These are phyloP conservation scores for Hyposoter didymator DNA, from an alignment of 2,888 invertebrate genomes.

Conservation along the genomic window DNA sequence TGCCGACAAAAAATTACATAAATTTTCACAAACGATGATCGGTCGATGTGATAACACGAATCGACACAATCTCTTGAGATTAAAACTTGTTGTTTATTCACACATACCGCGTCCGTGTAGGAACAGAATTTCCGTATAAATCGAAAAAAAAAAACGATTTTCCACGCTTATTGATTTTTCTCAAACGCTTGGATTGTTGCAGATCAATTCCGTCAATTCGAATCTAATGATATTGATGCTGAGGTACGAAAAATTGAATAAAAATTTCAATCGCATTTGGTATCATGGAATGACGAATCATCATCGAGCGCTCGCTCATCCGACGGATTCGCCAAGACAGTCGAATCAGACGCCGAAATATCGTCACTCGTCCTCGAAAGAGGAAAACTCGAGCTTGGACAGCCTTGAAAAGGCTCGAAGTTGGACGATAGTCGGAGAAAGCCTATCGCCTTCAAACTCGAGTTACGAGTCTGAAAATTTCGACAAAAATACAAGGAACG, in stretches of 20 bases:
- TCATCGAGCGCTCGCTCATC: background rate
- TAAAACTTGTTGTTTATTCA: background rate
- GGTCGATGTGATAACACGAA: background rate
- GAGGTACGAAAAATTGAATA: constrained; percentile 75
- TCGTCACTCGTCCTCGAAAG: constrained; percentile 24
- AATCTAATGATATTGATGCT: constrained; percentile 75
- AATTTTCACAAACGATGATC: background rate
- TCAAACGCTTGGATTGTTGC: constrained; percentile 57
- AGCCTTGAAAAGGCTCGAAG: background rate
- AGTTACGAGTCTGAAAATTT: constrained; percentile 40
- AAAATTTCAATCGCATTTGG: constrained; percentile 71
- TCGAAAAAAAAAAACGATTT: background rate
- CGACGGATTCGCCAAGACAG: constrained; percentile 28
- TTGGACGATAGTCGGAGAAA: constrained; percentile 1
- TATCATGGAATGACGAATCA: constrained; percentile 44
- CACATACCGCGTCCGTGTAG: background rate
- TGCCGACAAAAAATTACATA: background rate
- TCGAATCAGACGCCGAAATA: constrained; percentile 7
- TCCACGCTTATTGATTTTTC: constrained; percentile 4
- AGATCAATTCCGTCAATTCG: constrained; percentile 76
- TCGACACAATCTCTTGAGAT: background rate
- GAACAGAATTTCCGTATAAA: background rate
- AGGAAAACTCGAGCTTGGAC: constrained; percentile 29
- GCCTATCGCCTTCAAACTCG: constrained; percentile 18
- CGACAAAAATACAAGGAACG: background rate